Percentiles rank a stretch among this genome's conserved stretches.
phyloP scores from a whole-genome alignment of 2,797 vertebrate genomes.

The Oreortyx pictus region DNA sequence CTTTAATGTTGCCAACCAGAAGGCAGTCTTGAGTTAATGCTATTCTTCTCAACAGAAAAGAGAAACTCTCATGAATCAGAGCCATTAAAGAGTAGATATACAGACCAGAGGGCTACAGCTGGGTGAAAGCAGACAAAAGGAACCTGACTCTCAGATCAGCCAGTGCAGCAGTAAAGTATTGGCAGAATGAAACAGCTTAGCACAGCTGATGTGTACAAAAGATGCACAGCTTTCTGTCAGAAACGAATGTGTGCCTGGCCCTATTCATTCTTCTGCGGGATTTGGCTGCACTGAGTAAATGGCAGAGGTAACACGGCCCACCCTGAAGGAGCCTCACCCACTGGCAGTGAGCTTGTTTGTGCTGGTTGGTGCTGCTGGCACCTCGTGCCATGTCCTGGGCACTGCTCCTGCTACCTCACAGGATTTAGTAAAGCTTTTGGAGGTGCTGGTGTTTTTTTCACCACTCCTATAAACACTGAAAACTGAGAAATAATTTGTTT shows the following conservation, averaged over 20 bases:
- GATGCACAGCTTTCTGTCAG: background rate
- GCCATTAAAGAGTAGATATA: background rate
- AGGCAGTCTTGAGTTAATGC: background rate
- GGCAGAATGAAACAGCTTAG: background rate
- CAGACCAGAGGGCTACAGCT: background rate
- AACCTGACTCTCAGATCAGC: background rate
- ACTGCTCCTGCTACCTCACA: background rate
- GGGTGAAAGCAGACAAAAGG: background rate
- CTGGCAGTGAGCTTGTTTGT: background rate
- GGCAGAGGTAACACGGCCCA: background rate
- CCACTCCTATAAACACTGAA: background rate
- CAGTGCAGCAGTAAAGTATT: background rate
- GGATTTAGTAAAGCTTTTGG: background rate
- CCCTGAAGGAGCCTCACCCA: background rate
- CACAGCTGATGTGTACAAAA: background rate
- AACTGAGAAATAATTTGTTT: background rate
- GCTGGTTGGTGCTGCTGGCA: background rate
- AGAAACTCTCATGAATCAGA: background rate
- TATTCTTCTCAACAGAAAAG: background rate
- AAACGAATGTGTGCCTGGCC: background rate
- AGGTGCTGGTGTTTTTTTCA: background rate
- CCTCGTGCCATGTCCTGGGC: background rate
- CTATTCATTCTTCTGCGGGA: background rate
- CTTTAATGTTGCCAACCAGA: background rate
- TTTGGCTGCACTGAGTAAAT: background rate